Conservation (phyloP, 2,113 vertebrate genomes). For the Catharus fuscescens region DNA sequence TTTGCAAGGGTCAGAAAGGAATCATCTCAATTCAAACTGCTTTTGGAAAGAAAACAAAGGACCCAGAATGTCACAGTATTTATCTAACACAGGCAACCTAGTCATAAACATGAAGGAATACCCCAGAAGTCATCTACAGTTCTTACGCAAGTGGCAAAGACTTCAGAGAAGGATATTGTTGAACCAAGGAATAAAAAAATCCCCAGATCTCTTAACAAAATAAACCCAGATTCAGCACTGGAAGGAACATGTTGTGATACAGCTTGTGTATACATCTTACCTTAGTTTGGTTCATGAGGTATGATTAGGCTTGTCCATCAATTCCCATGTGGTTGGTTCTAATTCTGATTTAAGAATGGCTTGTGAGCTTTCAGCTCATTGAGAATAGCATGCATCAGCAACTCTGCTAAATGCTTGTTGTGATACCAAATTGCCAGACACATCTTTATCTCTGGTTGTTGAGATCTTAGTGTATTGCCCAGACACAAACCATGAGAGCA, state of each 20-base stretch:
- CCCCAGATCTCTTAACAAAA: background rate
- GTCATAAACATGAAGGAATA: background rate
- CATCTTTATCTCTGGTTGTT: background rate
- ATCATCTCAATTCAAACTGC: background rate
- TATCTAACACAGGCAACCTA: background rate
- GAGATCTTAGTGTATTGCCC: background rate
- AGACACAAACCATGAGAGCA: background rate
- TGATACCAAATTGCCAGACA: background rate
- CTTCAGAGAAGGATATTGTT: background rate
- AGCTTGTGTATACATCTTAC: background rate
- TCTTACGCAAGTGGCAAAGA: background rate
- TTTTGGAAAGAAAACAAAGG: background rate
- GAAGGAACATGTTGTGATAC: background rate
- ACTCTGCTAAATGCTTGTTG: background rate
- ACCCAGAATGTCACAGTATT: background rate
- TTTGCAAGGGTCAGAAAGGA: background rate
- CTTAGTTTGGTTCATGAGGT: background rate
- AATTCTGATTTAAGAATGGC: background rate
- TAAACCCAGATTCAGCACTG: background rate
- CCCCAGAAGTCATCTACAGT: background rate
- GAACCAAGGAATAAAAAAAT: background rate
- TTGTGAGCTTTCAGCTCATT: background rate
- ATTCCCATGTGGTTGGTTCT: background rate
- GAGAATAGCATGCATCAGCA: rapidly evolving
- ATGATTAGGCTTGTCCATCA: background rate